These are phyloP conservation scores for Clinocottus analis DNA, from an alignment of 2,113 vertebrate species.

Conservation along the genomic window DNA sequence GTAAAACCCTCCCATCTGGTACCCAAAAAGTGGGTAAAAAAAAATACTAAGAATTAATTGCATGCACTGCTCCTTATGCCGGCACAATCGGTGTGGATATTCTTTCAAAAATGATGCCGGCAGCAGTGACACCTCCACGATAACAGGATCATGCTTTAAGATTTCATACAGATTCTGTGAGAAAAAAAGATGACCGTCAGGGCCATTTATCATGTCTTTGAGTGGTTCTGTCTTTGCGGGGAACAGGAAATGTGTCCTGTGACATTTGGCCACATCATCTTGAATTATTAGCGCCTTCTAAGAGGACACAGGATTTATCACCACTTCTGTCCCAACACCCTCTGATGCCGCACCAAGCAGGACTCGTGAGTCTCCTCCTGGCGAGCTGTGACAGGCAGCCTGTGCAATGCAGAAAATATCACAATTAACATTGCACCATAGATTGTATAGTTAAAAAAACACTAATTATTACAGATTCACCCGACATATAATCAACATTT, in stretches of 20 bases:
- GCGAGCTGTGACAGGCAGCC: slow-evolving; percentile 71
- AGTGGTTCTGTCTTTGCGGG: slow-evolving; percentile 68
- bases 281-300: slow-evolving; percentile 80
- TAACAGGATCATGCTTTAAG: slow-evolving; percentile 42
- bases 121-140: slow-evolving; percentile 26
- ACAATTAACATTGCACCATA: slow-evolving; percentile 43
- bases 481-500: slow-evolving; percentile 4
- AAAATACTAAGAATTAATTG: slow-evolving; percentile 8
- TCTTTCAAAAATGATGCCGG: slow-evolving; percentile 31
- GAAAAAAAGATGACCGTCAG: slow-evolving; percentile 56
- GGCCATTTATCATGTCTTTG: slow-evolving; percentile 67
- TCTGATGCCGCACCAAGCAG: slow-evolving; percentile 66
- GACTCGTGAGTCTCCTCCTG: slow-evolving; percentile 74
- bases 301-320: slow-evolving; percentile 81
- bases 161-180: slow-evolving; percentile 48
- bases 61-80: background rate
- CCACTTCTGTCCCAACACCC: slow-evolving; percentile 73
- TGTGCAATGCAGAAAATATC: slow-evolving; percentile 46
- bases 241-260: slow-evolving; percentile 78
- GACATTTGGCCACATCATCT: slow-evolving; percentile 83
- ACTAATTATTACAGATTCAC: background rate
- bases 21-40: slow-evolving; percentile 10
- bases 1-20: slow-evolving; percentile 46
- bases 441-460: slow-evolving; percentile 26
- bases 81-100: slow-evolving; percentile 4